phyloP scores from a whole-genome alignment of 2,113 vertebrate genomes.

The Chionomys nivalis region DNA sequence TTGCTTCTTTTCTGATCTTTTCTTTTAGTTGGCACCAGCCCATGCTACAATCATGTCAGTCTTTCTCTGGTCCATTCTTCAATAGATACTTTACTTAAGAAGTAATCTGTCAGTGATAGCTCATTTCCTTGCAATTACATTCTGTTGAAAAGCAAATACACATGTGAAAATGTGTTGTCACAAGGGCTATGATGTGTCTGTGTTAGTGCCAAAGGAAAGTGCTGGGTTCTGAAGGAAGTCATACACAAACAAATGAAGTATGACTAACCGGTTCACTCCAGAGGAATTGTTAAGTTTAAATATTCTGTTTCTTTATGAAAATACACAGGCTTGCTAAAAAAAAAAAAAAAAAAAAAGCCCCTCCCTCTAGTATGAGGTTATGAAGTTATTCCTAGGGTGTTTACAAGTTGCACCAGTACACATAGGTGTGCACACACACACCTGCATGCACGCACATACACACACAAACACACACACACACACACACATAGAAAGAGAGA shows the following conservation, averaged over 20 bases:
- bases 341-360: background rate
- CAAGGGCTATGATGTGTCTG: background rate
- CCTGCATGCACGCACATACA: background rate
- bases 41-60: background rate
- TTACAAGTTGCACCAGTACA: background rate
- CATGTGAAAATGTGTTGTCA: background rate
- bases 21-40: background rate
- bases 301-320: background rate
- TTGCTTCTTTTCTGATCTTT: background rate
- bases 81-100: background rate
- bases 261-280: background rate
- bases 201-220: background rate
- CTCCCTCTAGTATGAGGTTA: background rate
- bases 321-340: background rate
- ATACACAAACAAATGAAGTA: background rate
- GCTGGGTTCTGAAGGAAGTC: background rate
- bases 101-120: background rate
- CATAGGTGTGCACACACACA: background rate
- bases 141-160: background rate
- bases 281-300: background rate
- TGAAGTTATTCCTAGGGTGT: background rate
- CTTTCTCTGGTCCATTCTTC: background rate
- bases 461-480: no score
- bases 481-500: background rate
- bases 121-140: background rate